Conservation (phyloP, 1,140 invertebrate species). For the Atta cephalotes region DNA sequence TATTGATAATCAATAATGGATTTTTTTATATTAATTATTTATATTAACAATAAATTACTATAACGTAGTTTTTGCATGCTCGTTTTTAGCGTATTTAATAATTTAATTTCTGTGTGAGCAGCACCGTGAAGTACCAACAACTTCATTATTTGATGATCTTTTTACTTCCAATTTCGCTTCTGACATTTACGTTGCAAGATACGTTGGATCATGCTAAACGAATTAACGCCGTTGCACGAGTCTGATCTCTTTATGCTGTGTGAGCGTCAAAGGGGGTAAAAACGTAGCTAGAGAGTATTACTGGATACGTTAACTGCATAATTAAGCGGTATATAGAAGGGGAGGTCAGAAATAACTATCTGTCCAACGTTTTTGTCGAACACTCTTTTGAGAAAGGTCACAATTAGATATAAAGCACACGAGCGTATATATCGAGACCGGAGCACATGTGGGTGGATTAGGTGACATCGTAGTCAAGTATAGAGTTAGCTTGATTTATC, state of each 20-base stretch:
- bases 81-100: neutral
- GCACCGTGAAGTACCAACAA: neutral
- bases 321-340: slow-evolving; percentile 8
- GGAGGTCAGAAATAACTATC: slow-evolving; percentile 12
- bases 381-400: slow-evolving; percentile 7
- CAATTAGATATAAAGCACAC: slow-evolving; percentile 48
- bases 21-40: neutral
- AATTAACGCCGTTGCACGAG: slow-evolving; percentile 18
- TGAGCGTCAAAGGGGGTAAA: slow-evolving; percentile 35
- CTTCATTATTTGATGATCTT: neutral
- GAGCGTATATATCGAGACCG: neutral
- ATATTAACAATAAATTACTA: neutral
- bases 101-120: neutral
- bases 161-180: slow-evolving; percentile 31
- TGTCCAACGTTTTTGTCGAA: slow-evolving; percentile 13
- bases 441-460: slow-evolving; percentile 8
- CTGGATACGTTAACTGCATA: slow-evolving; percentile 36
- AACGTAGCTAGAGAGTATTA: slow-evolving; percentile 31
- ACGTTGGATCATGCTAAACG: neutral
- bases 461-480: slow-evolving; percentile 34
- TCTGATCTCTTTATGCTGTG: slow-evolving; percentile 20
- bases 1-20: neutral
- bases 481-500: slow-evolving; percentile 57
- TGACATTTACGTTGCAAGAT: slow-evolving; percentile 35
- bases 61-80: neutral